phyloP scores from a whole-genome alignment of 2,113 vertebrate genomes.

The Nansenia antarctica region DNA sequence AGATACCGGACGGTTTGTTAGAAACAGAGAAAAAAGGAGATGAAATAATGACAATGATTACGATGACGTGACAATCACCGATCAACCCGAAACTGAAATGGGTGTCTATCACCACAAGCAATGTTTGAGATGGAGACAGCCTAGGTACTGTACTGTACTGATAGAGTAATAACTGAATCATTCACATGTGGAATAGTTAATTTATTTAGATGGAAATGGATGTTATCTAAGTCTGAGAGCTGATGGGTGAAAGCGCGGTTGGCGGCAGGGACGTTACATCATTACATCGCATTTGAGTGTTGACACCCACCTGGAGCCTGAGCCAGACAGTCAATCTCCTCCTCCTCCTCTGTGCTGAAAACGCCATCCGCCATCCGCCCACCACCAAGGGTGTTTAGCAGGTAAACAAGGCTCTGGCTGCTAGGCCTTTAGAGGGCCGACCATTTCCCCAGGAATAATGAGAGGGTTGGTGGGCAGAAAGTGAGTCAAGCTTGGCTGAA shows the following conservation, averaged over 20 bases:
- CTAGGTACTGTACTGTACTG: no score
- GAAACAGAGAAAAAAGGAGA: constrained; percentile 59
- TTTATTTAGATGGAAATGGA: constrained; percentile 58
- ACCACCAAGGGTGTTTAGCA: constrained; percentile 63
- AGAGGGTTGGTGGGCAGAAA: constrained; percentile 47
- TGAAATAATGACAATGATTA: constrained; percentile 69
- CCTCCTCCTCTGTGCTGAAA: constrained; percentile 29
- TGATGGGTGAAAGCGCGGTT: constrained; percentile 39
- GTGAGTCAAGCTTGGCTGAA: constrained; percentile 41
- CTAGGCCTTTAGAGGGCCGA: constrained; percentile 47
- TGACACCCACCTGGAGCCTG: constrained; percentile 41
- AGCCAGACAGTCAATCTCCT: constrained; percentile 64
- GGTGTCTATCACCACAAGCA: constrained; percentile 37
- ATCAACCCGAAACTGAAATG: no score
- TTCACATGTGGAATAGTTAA: constrained; percentile 47
- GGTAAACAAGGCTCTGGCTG: constrained; percentile 68
- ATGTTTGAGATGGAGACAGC: no score
- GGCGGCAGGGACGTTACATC: constrained; percentile 52
- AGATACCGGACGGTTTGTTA: constrained; percentile 33
- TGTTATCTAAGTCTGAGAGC: not conserved
- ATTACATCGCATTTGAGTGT: constrained; percentile 37
- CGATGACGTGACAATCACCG: constrained; percentile 16
- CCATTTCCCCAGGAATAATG: constrained; percentile 59
- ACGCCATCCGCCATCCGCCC: constrained; percentile 55
- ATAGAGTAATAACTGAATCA: no score